Evolutionary conservation across 2,888 invertebrate species (phyloP).

Genomic region (Hermodice carunculata): DNA sequence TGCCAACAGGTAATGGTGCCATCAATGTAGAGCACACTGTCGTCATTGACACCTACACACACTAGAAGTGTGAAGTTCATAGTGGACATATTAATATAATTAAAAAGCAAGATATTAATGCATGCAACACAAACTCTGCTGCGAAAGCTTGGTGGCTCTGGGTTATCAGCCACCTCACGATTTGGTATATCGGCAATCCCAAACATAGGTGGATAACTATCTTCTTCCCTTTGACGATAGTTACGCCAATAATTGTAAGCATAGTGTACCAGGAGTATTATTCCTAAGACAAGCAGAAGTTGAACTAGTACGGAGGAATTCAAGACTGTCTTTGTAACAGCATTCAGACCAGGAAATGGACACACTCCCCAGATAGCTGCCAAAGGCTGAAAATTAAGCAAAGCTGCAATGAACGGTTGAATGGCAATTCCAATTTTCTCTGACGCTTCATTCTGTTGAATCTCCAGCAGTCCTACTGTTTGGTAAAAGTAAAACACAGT

Average conservation of each 20-base stretch:
- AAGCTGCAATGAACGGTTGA: constrained; percentile 8
- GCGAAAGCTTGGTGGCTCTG: too few species aligned
- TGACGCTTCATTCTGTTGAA: constrained; percentile 9
- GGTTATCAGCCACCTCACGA: too few species aligned
- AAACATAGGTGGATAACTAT: too few species aligned
- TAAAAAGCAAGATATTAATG: constrained; percentile 11
- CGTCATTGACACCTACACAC: constrained; percentile 4
- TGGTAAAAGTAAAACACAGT: constrained; percentile 26
- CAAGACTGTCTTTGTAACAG: constrained; percentile 4
- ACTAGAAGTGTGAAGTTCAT: constrained; percentile 15
- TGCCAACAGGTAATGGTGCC: constrained; percentile 17
- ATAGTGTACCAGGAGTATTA: too few species aligned
- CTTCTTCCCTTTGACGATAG: too few species aligned
- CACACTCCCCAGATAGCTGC: constrained; percentile 14
- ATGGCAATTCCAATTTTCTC: constrained; percentile 5
- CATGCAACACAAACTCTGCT: constrained; percentile 8
- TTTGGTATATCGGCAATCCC: too few species aligned
- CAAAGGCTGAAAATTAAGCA: constrained; percentile 10
- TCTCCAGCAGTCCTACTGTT: constrained; percentile 10
- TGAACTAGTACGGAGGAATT: too few species aligned
- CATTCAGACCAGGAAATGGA: constrained; percentile 12
- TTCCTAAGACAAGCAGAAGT: too few species aligned
- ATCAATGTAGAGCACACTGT: constrained; percentile 18
- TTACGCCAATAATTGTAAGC: too few species aligned
- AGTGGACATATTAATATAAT: constrained; percentile 19